Evolutionary conservation across 2,888 invertebrate genomes (phyloP).

Genomic region (Pseudeuparius sepicola): DNA sequence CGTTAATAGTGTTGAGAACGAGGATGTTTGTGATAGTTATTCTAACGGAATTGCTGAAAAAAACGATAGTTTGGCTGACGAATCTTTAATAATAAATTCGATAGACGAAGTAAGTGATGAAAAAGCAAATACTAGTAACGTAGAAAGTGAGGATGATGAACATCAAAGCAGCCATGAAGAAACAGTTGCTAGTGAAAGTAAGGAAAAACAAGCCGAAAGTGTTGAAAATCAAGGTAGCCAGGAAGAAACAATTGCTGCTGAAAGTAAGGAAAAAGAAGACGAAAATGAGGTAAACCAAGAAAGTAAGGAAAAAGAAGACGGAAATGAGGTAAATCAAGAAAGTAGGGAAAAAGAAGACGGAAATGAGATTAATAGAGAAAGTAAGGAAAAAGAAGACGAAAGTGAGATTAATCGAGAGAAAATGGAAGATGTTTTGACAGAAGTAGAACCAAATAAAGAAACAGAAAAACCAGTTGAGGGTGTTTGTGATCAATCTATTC

Average conservation of each 20-base stretch:
- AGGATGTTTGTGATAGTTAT: too few species aligned
- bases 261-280: background rate
- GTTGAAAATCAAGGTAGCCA: slow-evolving; percentile 1
- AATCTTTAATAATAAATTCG: too few species aligned
- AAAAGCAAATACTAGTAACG: slow-evolving; percentile 5
- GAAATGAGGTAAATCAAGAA: slow-evolving; percentile 1
- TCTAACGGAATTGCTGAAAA: too few species aligned
- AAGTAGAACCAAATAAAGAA: background rate
- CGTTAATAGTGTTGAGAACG: too few species aligned
- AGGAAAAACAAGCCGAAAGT: slow-evolving; percentile 7
- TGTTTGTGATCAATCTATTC: too few species aligned
- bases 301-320: slow-evolving; percentile 1
- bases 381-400: too few species aligned
- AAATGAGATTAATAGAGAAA: too few species aligned
- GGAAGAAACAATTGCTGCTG: background rate
- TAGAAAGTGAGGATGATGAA: slow-evolving; percentile 1
- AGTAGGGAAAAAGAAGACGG: slow-evolving; percentile 3
- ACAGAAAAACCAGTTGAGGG: too few species aligned
- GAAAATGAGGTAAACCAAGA: slow-evolving; percentile 3
- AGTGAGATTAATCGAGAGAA: too few species aligned
- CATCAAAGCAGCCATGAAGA: slow-evolving; percentile 3
- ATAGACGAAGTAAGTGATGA: background rate
- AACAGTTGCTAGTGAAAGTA: slow-evolving; percentile 2
- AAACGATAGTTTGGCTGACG: too few species aligned
- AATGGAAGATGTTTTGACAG: background rate